Evolutionary conservation across 2,797 vertebrate genomes (phyloP).

Genomic region (Tapera naevia): DNA sequence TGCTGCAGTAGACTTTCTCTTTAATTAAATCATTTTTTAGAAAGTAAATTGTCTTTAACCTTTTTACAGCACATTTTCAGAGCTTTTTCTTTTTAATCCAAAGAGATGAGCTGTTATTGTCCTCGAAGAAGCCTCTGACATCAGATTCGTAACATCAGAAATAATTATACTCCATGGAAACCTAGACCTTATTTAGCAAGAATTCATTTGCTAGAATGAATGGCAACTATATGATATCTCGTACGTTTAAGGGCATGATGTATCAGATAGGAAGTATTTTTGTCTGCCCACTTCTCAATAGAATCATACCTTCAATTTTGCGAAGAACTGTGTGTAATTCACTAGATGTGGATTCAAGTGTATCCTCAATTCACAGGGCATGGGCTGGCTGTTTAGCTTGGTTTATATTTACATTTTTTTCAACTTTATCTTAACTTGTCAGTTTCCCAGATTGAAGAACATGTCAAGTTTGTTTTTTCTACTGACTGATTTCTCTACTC

Average conservation of each 20-base stretch:
- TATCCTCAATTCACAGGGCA: slow-evolving; percentile 70
- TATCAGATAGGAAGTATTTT: slow-evolving; percentile 62
- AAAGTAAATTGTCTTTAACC: slow-evolving; percentile 73
- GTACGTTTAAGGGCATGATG: slow-evolving; percentile 57
- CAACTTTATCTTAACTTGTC: slow-evolving; percentile 70
- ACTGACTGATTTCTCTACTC: slow-evolving; percentile 70
- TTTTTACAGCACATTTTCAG: slow-evolving; percentile 70
- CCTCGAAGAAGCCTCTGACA: slow-evolving; percentile 71
- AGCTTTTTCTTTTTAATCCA: slow-evolving; percentile 73
- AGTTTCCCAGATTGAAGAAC: slow-evolving; percentile 70
- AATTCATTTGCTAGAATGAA: slow-evolving; percentile 58
- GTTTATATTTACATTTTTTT: slow-evolving; percentile 75
- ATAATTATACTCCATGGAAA: slow-evolving; percentile 56
- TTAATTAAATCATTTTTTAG: slow-evolving; percentile 70
- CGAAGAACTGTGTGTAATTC: slow-evolving; percentile 64
- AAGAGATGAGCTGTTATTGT: slow-evolving; percentile 73
- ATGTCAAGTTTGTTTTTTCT: slow-evolving; percentile 73
- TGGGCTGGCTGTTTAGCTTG: slow-evolving; percentile 69
- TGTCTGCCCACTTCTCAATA: slow-evolving; percentile 65
- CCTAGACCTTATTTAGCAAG: slow-evolving; percentile 55
- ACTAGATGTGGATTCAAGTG: slow-evolving; percentile 70
- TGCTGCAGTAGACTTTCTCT: slow-evolving; percentile 68
- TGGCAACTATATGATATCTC: slow-evolving; percentile 52
- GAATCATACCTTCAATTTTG: slow-evolving; percentile 55
- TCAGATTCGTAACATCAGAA: slow-evolving; percentile 66